Evolutionary conservation across 2,113 vertebrate genomes (phyloP).

Genomic region (Triplophysa tibetana): DNA sequence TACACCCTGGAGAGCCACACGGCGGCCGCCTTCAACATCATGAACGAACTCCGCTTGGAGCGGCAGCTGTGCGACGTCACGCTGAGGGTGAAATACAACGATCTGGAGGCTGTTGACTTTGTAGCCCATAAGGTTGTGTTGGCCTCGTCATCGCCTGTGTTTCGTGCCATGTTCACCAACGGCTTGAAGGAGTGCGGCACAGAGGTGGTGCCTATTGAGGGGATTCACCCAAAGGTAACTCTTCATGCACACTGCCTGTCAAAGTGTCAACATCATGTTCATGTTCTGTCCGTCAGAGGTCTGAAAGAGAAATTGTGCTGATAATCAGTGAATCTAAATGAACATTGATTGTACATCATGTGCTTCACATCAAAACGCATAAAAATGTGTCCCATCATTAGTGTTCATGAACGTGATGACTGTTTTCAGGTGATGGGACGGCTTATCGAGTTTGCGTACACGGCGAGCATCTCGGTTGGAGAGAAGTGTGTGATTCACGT

Average conservation of each 20-base stretch:
- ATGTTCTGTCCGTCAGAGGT: too few species aligned
- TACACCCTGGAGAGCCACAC: constrained; percentile 92
- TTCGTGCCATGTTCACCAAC: constrained; percentile 94
- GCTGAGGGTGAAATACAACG: constrained; percentile 81
- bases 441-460: constrained; percentile 92
- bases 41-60: constrained; percentile 89
- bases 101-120: constrained; percentile 79
- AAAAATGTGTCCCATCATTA: neutral
- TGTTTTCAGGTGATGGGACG: constrained; percentile 83
- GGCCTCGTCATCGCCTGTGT: constrained; percentile 90
- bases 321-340: too few species aligned
- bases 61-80: constrained; percentile 92
- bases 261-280: too few species aligned
- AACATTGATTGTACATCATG: too few species aligned
- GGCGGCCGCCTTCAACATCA: constrained; percentile 84
- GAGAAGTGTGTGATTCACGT: constrained; percentile 93
- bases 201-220: constrained; percentile 90
- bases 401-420: neutral
- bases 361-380: too few species aligned
- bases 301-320: too few species aligned
- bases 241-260: neutral
- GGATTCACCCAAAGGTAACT: constrained; percentile 79
- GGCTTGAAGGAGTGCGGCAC: constrained; percentile 88
- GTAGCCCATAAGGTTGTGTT: constrained; percentile 91
- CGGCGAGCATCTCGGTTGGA: constrained; percentile 89